Evolutionary conservation across 2,888 invertebrate genomes (phyloP), one percentile per base, ranked within the genome.

Genomic region (Drosophila mayaguana): DNA sequence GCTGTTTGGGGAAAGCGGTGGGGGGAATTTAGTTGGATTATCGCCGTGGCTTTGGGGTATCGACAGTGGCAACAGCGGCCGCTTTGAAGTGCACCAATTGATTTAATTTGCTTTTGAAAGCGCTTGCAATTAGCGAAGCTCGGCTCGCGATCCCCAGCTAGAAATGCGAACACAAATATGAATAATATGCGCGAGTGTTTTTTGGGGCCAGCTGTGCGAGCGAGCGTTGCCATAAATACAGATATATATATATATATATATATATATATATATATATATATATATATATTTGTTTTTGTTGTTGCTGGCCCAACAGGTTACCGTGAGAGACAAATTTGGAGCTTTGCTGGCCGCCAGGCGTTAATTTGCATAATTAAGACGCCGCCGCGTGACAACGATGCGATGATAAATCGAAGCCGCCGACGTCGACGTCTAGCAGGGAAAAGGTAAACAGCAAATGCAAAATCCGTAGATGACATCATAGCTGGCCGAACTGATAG

Each of bases 281-380:
- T 25, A 25, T 25, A 25, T 25, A 25, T 28, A 7, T 28, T 28
- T 1, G n/a, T 34, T 59, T 48, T 50, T 50, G 18, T 11, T 36
- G 11, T 16, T 36, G 40, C 25, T 34, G 65, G 56, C 57, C 54
- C 61, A 76, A 75, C 75, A 75, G 75, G 75, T 75, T 75, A 75
- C 38, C 48, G 57, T 46, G 48, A 46, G 59, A 50, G 28, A 32
- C 32, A 60, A 61, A 40, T 50, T 43, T 54, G 38, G 56, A 20
- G 55, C 56, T 36, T 51, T 57, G 54, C 48, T 42, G 53, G 7
- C 40, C 40, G 48, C 34, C 20, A 60, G 59, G 59, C 63, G 67
- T 80, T 82, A 75, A 83, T 88, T 89, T 89, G 86, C 88, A 89
- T 89, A 86, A 87, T 89, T 83, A 82, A 78, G 79, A 83, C 67